Percentiles rank a stretch among this genome's conserved stretches.
phyloP scores from a whole-genome alignment of 2,797 vertebrate species.

The Staurois parvus region DNA sequence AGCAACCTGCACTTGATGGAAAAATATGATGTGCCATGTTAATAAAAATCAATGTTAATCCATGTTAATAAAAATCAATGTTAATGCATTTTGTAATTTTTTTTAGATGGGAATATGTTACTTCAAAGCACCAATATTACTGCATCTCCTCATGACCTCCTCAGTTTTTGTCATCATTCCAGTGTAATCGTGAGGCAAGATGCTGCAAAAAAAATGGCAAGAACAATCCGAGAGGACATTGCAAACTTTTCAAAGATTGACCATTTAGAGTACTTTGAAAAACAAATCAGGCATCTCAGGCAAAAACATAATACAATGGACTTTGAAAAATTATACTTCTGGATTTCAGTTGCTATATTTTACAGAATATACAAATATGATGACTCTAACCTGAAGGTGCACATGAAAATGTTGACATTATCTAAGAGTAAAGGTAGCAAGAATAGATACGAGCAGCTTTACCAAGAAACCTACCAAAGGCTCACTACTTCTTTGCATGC shows the following conservation, averaged over 20 bases:
- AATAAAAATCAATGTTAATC: background rate
- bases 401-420: slow-evolving; percentile 33
- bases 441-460: slow-evolving; percentile 28
- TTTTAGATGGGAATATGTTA: slow-evolving; percentile 26
- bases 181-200: slow-evolving; percentile 18
- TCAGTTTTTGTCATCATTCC: slow-evolving; percentile 17
- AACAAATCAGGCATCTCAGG: slow-evolving; percentile 27
- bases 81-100: background rate
- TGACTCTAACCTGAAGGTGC: slow-evolving; percentile 25
- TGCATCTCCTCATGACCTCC: slow-evolving; percentile 20
- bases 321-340: slow-evolving; percentile 60
- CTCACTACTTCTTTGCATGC: slow-evolving; percentile 33
- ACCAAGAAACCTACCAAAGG: slow-evolving; percentile 46
- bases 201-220: slow-evolving; percentile 45
- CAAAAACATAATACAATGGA: slow-evolving; percentile 18
- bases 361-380: slow-evolving; percentile 44
- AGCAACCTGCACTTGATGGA: background rate
- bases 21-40: background rate
- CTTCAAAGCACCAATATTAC: background rate
- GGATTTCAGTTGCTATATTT: slow-evolving; percentile 59
- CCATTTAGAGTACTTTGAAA: slow-evolving; percentile 52
- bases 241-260: slow-evolving; percentile 15
- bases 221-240: slow-evolving; percentile 52
- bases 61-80: background rate
- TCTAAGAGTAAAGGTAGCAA: slow-evolving; percentile 14